Percentiles rank a stretch among this genome's conserved stretches.
phyloP scores from a whole-genome alignment of 2,113 vertebrate genomes.

The Neodontobutis hainanensis region DNA sequence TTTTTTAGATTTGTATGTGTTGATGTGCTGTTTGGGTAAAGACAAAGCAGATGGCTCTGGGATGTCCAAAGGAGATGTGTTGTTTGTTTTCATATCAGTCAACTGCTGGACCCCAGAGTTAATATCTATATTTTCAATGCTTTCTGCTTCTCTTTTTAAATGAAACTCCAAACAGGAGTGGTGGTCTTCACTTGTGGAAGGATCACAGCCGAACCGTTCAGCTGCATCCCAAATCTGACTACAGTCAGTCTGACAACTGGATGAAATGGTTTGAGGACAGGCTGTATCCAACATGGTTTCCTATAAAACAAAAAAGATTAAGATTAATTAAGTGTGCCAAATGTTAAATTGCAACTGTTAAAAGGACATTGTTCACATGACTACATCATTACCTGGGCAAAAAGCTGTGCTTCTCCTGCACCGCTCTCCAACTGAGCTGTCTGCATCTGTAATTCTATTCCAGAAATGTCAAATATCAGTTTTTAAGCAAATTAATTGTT shows the following conservation, averaged over 20 bases:
- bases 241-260: no score
- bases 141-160: no score
- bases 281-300: not conserved
- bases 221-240: no score
- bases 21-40: not conserved
- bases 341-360: not conserved
- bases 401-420: not conserved
- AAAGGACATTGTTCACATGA: not conserved
- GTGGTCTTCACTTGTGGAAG: no score
- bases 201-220: no score
- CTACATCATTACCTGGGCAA: not conserved
- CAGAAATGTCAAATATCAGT: slow-evolving; percentile 15
- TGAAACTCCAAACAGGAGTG: no score
- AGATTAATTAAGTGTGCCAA: not conserved
- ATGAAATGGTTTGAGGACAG: no score
- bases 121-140: no score
- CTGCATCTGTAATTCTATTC: slow-evolving; percentile 6
- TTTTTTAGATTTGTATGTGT: not conserved
- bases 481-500: not conserved
- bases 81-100: no score
- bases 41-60: no score
- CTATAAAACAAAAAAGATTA: not conserved
- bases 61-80: not conserved
- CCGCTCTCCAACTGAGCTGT: not conserved
- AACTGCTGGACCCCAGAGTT: no score